Conservation (phyloP, 2,888 invertebrate genomes). For the Argyresthia albistria region DNA sequence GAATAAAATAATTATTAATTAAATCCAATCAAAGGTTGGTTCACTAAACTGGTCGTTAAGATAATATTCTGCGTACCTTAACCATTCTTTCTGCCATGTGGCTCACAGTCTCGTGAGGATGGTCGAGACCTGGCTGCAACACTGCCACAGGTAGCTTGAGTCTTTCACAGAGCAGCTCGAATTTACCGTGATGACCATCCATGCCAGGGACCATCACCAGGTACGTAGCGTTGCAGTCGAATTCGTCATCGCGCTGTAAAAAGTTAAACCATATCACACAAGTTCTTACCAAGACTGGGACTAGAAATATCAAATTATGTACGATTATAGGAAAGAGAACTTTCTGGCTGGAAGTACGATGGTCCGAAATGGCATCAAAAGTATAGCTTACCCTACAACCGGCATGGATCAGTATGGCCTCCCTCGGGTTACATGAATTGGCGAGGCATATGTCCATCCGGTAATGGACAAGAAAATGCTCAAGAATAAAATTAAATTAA, state of each 20-base stretch:
- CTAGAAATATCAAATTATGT: no score
- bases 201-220: constrained; percentile 6
- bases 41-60: no score
- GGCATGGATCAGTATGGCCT: no score
- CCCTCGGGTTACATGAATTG: no score
- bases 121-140: background rate
- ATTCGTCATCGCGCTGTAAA: constrained; percentile 7
- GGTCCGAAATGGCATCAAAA: no score
- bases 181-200: constrained; percentile 5
- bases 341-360: no score
- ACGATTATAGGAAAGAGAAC: no score
- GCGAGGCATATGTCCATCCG: no score
- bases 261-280: no score
- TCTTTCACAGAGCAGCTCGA: constrained; percentile 1
- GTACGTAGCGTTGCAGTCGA: constrained; percentile 6
- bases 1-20: background rate
- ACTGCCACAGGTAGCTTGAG: background rate
- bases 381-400: no score
- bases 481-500: background rate
- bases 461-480: no score
- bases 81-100: constrained; percentile 1
- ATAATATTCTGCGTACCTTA: background rate
- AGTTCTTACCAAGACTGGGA: no score
- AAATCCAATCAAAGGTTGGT: background rate
- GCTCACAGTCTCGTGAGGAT: background rate